These are phyloP conservation scores for Meleagris gallopavo DNA, from an alignment of 2,113 vertebrate species.

Conservation along the genomic window DNA sequence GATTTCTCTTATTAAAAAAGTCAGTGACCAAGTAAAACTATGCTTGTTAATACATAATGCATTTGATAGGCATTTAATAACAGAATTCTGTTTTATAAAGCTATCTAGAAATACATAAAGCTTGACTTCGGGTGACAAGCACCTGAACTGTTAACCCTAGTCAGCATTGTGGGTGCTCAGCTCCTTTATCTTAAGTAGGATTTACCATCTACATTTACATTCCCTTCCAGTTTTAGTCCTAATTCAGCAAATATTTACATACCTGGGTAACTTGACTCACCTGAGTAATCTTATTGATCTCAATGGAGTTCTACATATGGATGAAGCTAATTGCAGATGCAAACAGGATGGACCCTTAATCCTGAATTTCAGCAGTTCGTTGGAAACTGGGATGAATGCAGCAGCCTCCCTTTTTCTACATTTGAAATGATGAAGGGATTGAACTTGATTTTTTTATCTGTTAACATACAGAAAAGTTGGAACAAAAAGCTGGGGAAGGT, in stretches of 20 bases:
- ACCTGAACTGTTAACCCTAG: constrained; percentile 30
- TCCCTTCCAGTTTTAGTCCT: constrained; percentile 51
- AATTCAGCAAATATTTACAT: constrained; percentile 68
- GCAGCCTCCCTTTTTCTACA: neutral
- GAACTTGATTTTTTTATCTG: neutral
- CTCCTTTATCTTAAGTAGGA: constrained; percentile 43
- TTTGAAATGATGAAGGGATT: neutral
- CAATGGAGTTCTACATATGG: constrained; percentile 53
- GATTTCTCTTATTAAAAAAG: neutral
- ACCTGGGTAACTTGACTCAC: constrained; percentile 38
- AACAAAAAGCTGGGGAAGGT: neutral
- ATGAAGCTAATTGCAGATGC: constrained; percentile 56
- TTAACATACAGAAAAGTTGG: accelerated
- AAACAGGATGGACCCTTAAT: constrained; percentile 37
- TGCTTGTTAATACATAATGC: neutral
- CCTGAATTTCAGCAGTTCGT: constrained; percentile 25
- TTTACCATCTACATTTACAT: constrained; percentile 34
- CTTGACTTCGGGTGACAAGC: neutral
- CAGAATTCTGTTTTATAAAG: neutral
- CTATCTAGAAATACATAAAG: neutral
- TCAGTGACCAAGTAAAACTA: neutral
- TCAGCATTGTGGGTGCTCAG: neutral
- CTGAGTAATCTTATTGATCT: constrained; percentile 28
- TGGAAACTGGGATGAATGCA: neutral
- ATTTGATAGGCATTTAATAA: neutral